phyloP scores from a whole-genome alignment of 2,113 vertebrate genomes.

The Rhombomys opimus region DNA sequence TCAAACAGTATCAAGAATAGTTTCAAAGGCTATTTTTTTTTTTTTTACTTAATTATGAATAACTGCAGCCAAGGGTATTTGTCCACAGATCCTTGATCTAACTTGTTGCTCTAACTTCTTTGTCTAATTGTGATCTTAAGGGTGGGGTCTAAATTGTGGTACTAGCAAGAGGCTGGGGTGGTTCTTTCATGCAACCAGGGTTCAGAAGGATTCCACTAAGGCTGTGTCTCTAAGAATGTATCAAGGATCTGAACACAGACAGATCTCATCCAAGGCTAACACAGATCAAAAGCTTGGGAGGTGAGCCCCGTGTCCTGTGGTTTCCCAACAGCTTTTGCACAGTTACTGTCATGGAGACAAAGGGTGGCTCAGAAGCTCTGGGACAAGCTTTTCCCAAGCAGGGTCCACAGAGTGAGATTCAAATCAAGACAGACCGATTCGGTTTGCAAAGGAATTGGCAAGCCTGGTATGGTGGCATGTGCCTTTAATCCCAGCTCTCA shows the following conservation, averaged over 20 bases:
- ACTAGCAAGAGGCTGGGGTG: not conserved
- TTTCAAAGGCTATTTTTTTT: not conserved
- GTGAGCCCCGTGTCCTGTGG: fast-evolving
- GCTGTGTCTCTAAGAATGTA: not conserved
- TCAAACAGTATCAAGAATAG: not conserved
- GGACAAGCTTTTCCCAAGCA: not conserved
- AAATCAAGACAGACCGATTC: not conserved
- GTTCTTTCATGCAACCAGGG: not conserved
- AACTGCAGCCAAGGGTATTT: not conserved
- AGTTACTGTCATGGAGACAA: not conserved
- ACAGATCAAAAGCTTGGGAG: not conserved
- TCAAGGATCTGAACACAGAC: not conserved
- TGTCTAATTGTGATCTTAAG: not conserved
- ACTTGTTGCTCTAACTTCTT: not conserved
- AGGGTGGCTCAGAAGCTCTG: not conserved
- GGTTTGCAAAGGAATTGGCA: not conserved
- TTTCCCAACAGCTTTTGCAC: not conserved
- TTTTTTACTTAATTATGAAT: not conserved
- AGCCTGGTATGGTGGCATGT: not conserved
- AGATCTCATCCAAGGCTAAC: not conserved
- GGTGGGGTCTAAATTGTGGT: not conserved
- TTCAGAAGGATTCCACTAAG: not conserved
- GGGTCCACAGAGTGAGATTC: not conserved
- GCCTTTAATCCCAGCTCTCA: not conserved
- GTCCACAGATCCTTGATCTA: too few relatives aligned